Evolutionary conservation across 2,888 invertebrate genomes (phyloP).

Genomic region (Thereva nobilitata): DNA sequence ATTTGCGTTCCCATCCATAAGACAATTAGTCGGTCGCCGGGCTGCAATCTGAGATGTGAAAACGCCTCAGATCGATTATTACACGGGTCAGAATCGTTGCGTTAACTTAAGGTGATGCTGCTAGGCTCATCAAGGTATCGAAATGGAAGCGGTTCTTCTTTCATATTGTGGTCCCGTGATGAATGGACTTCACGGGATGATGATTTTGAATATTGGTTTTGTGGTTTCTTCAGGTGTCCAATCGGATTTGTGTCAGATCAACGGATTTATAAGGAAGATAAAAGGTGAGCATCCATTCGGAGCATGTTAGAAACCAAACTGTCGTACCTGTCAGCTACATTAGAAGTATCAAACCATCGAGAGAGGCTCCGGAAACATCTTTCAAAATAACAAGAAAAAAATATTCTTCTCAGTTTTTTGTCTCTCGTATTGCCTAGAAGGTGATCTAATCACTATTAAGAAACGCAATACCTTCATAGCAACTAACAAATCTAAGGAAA

Average conservation of each 20-base stretch:
- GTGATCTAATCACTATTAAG: not conserved
- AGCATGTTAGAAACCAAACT: not conserved
- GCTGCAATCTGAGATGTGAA: conserved; percentile 13
- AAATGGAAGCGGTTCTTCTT: not conserved
- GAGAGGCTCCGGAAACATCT: not conserved
- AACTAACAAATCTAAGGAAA: not conserved
- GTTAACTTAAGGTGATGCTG: conserved; percentile 4
- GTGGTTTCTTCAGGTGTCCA: conserved; percentile 15
- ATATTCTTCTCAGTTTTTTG: too few species aligned
- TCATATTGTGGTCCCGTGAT: not conserved
- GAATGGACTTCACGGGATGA: not conserved
- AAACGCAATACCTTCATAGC: not conserved
- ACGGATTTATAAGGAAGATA: conserved; percentile 18
- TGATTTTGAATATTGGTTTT: conserved; percentile 19
- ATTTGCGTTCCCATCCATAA: conserved; percentile 27
- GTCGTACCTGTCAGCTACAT: not conserved
- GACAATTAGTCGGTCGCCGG: conserved; percentile 16
- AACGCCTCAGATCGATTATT: conserved; percentile 23
- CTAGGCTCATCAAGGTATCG: not conserved
- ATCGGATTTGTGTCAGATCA: conserved; percentile 27
- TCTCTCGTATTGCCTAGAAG: too few species aligned
- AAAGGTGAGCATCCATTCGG: not conserved
- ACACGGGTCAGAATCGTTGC: conserved; percentile 1
- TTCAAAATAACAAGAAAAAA: conserved; percentile 7
- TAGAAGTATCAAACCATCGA: too few species aligned